Base-by-base conservation (phyloP, 2,113 vertebrate genomes). In the Taurulus bubalis region DNA sequence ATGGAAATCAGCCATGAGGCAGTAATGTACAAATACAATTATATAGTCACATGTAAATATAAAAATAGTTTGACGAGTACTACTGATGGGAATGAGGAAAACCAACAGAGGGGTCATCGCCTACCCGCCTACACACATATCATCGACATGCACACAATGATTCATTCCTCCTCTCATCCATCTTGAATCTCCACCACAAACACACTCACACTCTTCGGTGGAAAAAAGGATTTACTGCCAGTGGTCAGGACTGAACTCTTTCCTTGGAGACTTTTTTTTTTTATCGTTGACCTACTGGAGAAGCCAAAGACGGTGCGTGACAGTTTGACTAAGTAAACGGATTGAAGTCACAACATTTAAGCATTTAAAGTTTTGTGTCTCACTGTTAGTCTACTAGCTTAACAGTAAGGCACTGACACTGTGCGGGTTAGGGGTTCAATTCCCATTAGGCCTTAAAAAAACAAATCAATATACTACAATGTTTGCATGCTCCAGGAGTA, bases 311-410 rank as follows among this genome's bases (percentile, higher is more conserved):
- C 2, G 40, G 63, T 55, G 38, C 79, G 65, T 42, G 78, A 60
- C 26, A 58, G 34, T 71, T 76, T 71, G 42, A 75, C 18, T 79
- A 74, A 87, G 84, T 68, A 83, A 77, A n/a, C n/a, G n/a, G n/a
- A n/a, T 75, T 79, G 74, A 86, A 70, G 49, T 74, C 40, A 40
- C 16, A 49, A 71, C 24, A 63, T 8, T 7, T 70, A 53, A 59
- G 40, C 45, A 79, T 49, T 74, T 71, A 32, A 79, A 53, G 45
- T 56, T 75, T 66, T 68, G 32, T 20, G 49, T 15, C 51, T 62
- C 49, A 15, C 34, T 26, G 32, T 28, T 38, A 36, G 53, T 53
- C 49, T 51, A 20, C 49, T 51, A 20, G 20, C 49, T 51, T 32
- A 56, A 26, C 0, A 26, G 51, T 34, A 0, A 59, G 20, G 66